Percentiles rank a stretch among this genome's conserved stretches.
Evolutionary conservation across 2,797 vertebrate species (phyloP).

Genomic region (Eremophila alpestris): DNA sequence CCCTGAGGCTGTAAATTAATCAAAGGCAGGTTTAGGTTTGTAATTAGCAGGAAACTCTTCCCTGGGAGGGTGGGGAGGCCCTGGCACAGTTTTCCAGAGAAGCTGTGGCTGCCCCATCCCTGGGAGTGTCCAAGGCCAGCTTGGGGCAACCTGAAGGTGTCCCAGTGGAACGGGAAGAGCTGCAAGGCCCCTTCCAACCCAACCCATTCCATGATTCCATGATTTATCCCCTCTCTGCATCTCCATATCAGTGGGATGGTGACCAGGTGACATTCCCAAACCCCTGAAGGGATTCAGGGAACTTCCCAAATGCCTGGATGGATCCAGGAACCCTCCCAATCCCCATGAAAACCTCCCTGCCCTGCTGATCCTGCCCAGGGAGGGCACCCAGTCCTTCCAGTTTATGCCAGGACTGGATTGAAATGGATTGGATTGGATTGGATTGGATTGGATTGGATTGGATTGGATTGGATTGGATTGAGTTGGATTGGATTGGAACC

Average conservation of each 20-base stretch:
- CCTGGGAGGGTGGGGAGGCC: neutral
- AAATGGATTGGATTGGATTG: too few species aligned
- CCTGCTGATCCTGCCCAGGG: neutral
- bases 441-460: too few species aligned
- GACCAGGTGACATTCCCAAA: neutral
- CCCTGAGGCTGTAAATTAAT: neutral
- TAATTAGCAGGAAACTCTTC: neutral
- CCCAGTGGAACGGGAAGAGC: neutral
- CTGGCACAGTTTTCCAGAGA: neutral
- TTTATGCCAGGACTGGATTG: neutral
- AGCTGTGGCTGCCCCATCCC: neutral
- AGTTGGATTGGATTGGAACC: neutral
- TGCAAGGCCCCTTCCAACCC: neutral
- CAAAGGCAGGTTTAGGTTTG: too few species aligned
- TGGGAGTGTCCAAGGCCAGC: neutral
- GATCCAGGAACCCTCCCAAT: neutral
- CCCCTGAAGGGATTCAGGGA: accelerated
- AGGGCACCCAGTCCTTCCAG: neutral
- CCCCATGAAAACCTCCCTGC: neutral
- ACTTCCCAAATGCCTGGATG: accelerated
- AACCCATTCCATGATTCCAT: neutral
- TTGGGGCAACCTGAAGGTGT: too few species aligned
- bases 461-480: too few species aligned
- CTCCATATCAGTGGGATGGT: neutral
- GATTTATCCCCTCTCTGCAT: neutral